Conservation (phyloP, 2,888 invertebrate species). For the Allophyes oxyacanthae region DNA sequence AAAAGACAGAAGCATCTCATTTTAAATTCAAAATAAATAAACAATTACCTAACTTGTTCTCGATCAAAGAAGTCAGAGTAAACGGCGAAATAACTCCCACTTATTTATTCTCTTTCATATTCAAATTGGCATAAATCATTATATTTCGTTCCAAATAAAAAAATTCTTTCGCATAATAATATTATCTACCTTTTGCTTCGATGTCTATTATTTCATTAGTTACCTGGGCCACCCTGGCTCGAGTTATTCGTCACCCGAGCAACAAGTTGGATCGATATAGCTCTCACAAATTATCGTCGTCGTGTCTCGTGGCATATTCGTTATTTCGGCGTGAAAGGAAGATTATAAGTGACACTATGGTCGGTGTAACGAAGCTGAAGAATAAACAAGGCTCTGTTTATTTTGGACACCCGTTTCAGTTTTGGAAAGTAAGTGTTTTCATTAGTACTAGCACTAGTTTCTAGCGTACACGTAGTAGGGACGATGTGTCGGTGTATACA, state of each 20-base stretch:
- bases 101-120: slow-evolving; percentile 1
- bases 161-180: not conserved
- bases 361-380: slow-evolving; percentile 60
- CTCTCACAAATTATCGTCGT: slow-evolving; percentile 5
- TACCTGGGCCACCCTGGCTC: not conserved
- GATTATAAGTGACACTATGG: slow-evolving; percentile 26
- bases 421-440: slow-evolving; percentile 72
- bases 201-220: slow-evolving; percentile 14
- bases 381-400: slow-evolving; percentile 65
- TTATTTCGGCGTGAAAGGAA: not conserved
- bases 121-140: slow-evolving; percentile 1
- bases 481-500: too few relatives aligned
- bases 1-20: too few relatives aligned
- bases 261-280: slow-evolving; percentile 74
- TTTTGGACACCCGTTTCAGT: slow-evolving; percentile 76
- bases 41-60: too few relatives aligned
- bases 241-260: slow-evolving; percentile 51
- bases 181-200: slow-evolving; percentile 1
- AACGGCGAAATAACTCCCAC: too few relatives aligned
- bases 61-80: too few relatives aligned
- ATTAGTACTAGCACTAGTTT: too few relatives aligned
- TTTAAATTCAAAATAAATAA: too few relatives aligned
- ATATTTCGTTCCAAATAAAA: not conserved
- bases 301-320: slow-evolving; percentile 4
- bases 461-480: too few relatives aligned